Evolutionary conservation across 2,113 vertebrate genomes (phyloP).

Genomic region (Notothenia coriiceps): DNA sequence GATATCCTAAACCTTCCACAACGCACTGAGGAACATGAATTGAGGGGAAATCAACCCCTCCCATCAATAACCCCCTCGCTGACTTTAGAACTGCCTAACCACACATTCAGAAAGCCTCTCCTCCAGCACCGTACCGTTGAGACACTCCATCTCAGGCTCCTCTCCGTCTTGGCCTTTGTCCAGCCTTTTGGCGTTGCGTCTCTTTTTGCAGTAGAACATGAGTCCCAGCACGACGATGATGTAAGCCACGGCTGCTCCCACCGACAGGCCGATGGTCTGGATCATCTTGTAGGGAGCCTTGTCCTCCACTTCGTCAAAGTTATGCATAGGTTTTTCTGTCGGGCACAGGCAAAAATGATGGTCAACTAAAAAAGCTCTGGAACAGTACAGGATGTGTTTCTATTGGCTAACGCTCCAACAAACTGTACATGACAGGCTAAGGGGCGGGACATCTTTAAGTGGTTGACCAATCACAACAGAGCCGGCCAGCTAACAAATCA

Average conservation of each 20-base stretch:
- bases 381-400: neutral
- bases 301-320: constrained; percentile 68
- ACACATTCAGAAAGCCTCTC: neutral
- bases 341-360: constrained; percentile 13
- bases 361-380: neutral
- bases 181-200: constrained; percentile 92
- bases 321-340: constrained; percentile 88
- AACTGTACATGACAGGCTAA: too few species aligned
- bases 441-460: too few species aligned
- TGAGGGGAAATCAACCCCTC: neutral
- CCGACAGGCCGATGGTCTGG: constrained; percentile 96
- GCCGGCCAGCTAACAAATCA: too few species aligned
- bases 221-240: constrained; percentile 97
- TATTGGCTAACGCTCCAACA: too few species aligned
- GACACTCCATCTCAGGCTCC: constrained; percentile 97
- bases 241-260: constrained; percentile 96
- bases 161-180: constrained; percentile 92
- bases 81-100: neutral
- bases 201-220: constrained; percentile 99
- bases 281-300: constrained; percentile 98
- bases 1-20: neutral
- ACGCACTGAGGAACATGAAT: neutral
- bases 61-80: neutral
- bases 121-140: constrained; percentile 87
- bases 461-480: too few species aligned